These are phyloP conservation scores for Gonioctena quinquepunctata DNA, from an alignment of 1,140 invertebrate species.

Conservation along the genomic window DNA sequence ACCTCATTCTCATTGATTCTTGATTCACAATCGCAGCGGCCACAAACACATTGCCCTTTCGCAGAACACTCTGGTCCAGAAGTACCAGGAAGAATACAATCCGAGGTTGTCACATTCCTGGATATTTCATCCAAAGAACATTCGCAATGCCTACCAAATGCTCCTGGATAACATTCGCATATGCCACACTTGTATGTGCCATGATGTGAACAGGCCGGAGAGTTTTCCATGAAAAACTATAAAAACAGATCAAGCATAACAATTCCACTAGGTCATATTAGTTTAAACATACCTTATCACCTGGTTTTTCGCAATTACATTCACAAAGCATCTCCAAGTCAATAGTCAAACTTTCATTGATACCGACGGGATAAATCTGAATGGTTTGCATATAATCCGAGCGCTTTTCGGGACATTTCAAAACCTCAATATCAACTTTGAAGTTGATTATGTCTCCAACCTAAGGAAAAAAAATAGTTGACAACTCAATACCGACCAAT, in stretches of 20 bases:
- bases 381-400: conserved; percentile 68
- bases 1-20: conserved; percentile 45
- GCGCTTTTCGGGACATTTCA: conserved; percentile 63
- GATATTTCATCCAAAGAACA: conserved; percentile 56
- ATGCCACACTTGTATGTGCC: conserved; percentile 73
- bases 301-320: conserved; percentile 70
- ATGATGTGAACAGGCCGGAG: conserved; percentile 55
- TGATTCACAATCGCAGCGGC: conserved; percentile 64
- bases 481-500: not conserved
- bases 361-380: conserved; percentile 74
- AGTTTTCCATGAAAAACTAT: conserved; percentile 53
- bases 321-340: conserved; percentile 74
- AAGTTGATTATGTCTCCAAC: conserved; percentile 63
- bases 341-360: conserved; percentile 73
- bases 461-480: conserved; percentile 53
- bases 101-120: conserved; percentile 27
- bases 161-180: conserved; percentile 68
- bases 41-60: conserved; percentile 67
- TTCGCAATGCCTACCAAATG: conserved; percentile 73
- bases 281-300: conserved; percentile 51
- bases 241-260: conserved; percentile 9
- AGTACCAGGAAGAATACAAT: conserved; percentile 62
- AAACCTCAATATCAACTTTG: conserved; percentile 57
- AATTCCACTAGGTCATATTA: not conserved
- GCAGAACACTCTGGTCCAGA: conserved; percentile 65